Evolutionary conservation across 1,140 invertebrate species (phyloP).

Genomic region (Halyomorpha halys): DNA sequence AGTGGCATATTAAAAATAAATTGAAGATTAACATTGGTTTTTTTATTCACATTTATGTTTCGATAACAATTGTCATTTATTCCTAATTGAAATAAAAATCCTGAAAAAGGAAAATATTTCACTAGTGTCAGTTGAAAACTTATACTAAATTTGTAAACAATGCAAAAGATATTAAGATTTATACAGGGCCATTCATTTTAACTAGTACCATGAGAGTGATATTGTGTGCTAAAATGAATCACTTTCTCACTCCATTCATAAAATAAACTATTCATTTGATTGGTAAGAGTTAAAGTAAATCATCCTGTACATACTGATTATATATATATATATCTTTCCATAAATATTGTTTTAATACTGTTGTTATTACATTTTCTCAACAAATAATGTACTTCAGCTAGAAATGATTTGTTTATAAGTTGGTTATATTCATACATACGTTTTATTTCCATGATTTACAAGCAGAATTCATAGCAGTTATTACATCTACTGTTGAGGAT

Average conservation of each 20-base stretch:
- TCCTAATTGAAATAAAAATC: slow-evolving; percentile 6
- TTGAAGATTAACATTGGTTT: slow-evolving; percentile 1
- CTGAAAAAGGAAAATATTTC: slow-evolving; percentile 14
- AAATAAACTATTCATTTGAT: no score
- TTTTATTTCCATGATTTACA: neutral
- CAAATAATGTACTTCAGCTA: neutral
- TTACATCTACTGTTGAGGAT: neutral
- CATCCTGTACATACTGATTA: no score
- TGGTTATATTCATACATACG: neutral
- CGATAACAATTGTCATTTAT: slow-evolving; percentile 11
- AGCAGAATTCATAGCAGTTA: neutral
- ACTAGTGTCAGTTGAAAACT: slow-evolving; percentile 15
- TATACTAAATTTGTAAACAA: slow-evolving; percentile 8
- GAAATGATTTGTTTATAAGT: neutral
- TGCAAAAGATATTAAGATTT: neutral
- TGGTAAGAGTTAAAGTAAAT: no score
- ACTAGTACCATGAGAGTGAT: no score
- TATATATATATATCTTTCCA: slow-evolving; percentile 3
- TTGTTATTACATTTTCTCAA: neutral
- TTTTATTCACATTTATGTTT: slow-evolving; percentile 18
- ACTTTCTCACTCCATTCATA: no score
- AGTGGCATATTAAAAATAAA: neutral
- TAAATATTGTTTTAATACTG: slow-evolving; percentile 13
- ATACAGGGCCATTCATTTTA: no score
- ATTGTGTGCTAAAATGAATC: no score